These are phyloP conservation scores for Cheumatopsyche charites DNA, from an alignment of 1,140 invertebrate species.

Conservation along the genomic window DNA sequence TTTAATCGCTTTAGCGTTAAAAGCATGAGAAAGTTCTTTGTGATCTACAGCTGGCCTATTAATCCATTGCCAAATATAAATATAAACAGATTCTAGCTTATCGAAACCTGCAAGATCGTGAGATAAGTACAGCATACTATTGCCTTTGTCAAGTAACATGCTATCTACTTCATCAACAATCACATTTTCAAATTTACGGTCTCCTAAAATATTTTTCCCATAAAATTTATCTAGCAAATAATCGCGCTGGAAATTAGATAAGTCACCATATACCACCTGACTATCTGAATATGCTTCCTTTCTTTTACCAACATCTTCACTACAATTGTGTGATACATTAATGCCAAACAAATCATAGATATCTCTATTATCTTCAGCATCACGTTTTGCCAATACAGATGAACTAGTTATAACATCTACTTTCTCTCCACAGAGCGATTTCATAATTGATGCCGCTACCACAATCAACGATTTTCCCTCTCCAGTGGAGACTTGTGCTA, in stretches of 20 bases:
- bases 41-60: conserved; percentile 37
- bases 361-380: conserved; percentile 42
- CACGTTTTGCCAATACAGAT: conserved; percentile 49
- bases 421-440: conserved; percentile 46
- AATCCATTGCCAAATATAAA: conserved; percentile 52
- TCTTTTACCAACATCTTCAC: conserved; percentile 45
- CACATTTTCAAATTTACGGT: conserved; percentile 48
- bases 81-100: conserved; percentile 51
- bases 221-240: conserved; percentile 51
- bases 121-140: conserved; percentile 53
- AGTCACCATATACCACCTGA: conserved; percentile 51
- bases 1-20: conserved; percentile 32
- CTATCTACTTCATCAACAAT: conserved; percentile 56
- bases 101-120: conserved; percentile 51
- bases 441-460: conserved; percentile 46
- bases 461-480: conserved; percentile 52
- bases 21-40: conserved; percentile 36
- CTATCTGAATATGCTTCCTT: conserved; percentile 44
- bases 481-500: conserved; percentile 48
- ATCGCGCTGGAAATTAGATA: conserved; percentile 52
- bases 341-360: conserved; percentile 50
- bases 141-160: conserved; percentile 54
- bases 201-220: conserved; percentile 45
- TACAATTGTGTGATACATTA: conserved; percentile 49
- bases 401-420: conserved; percentile 52